Base-by-base conservation (phyloP, 1,140 invertebrate species). In the Brachionus rotundiformis region DNA sequence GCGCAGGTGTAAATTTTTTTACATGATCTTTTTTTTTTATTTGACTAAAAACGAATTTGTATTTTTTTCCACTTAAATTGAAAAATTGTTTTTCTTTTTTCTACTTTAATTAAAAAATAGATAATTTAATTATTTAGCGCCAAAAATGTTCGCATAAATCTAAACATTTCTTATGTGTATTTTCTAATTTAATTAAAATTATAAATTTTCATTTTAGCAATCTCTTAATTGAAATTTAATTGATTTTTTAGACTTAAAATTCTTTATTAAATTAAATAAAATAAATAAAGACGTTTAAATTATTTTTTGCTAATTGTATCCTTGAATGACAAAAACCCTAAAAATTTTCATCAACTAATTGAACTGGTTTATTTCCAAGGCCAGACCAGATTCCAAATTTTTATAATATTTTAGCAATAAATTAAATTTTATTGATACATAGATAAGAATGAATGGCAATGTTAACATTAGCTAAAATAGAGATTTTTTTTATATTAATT, bases 1-100 rank as follows among this genome's bases (percentile, higher is more conserved):
- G 61, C 61, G 61, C 61, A 63, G 61, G 61, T 63, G 61, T 63
- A 63, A 63, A 63, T 63, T 63, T 63, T 54, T 63, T 63, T 63
- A 54, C 47, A 54, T 19, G n/a, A n/a, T n/a, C n/a, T 54, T 54
- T 54, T 54, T 49, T 54, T 54, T 54, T 16, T 49, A 19, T 19
- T 19, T 3, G 8, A 25, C n/a, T n/a, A 23, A 54, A 49, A 49
- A 49, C 13, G 19, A 54, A 54, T 54, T 54, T 54, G 47, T 54
- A 54, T 16, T 54, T 54, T 41, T 41, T 54, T 54, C 23, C 47
- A n/a, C 16, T 19, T 54, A 16, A 54, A 54, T 54, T 11, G 23
- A 54, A 54, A 54, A 19, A 16, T 54, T 16, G n/a, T 54, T 54
- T 54, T 54, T 54, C 23, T 54, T 54, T 54, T 19, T 54, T 19